Percentiles rank a stretch among this genome's conserved stretches.
These are phyloP conservation scores for Drosophila affinis DNA, from an alignment of 2,888 invertebrate genomes.

Conservation along the genomic window DNA sequence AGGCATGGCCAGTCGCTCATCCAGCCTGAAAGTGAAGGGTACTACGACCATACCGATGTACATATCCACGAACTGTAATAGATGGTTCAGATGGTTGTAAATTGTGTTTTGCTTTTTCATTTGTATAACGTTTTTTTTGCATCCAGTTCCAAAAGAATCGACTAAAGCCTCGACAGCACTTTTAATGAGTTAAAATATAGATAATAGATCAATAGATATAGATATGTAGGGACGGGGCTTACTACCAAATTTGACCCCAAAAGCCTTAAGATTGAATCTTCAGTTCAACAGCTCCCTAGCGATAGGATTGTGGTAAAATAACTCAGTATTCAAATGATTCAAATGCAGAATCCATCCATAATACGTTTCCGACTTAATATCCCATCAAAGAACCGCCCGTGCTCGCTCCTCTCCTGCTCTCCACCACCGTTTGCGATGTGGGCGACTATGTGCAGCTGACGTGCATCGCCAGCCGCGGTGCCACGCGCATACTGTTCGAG, in stretches of 20 bases:
- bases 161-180: neutral
- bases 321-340: no score
- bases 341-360: no score
- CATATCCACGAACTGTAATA: slow-evolving; percentile 6
- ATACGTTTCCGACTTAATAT: neutral
- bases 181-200: no score
- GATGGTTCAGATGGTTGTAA: neutral
- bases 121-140: neutral
- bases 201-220: no score
- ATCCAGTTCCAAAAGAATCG: neutral
- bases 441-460: slow-evolving; percentile 92
- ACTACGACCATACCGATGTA: slow-evolving; percentile 42
- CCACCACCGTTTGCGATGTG: slow-evolving; percentile 80
- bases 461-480: slow-evolving; percentile 91
- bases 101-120: slow-evolving; percentile 11
- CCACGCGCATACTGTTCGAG: slow-evolving; percentile 88
- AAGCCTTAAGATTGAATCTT: neutral
- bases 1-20: slow-evolving; percentile 85
- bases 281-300: neutral
- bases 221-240: neutral
- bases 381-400: slow-evolving; percentile 75
- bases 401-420: slow-evolving; percentile 80
- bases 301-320: neutral
- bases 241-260: neutral
- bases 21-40: slow-evolving; percentile 86